These are phyloP conservation scores for Prolemur simus DNA, from an alignment of 2,113 vertebrate genomes.

Conservation along the genomic window DNA sequence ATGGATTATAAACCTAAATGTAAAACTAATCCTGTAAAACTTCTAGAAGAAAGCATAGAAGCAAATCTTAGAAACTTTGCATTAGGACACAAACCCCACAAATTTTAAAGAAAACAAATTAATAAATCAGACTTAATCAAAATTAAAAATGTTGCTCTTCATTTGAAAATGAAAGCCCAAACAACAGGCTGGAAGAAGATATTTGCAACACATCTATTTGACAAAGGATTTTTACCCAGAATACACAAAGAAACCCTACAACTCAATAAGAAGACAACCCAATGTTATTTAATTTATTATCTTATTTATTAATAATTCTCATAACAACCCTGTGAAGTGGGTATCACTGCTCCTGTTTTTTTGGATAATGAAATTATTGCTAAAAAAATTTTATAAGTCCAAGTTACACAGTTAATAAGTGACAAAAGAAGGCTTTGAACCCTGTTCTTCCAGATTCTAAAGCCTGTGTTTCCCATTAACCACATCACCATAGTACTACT, in stretches of 20 bases:
- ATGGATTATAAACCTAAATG: background rate
- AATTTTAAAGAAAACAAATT: background rate
- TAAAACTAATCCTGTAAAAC: background rate
- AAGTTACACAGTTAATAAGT: background rate
- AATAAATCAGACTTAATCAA: background rate
- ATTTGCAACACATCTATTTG: background rate
- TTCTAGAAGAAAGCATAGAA: background rate
- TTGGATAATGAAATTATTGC: background rate
- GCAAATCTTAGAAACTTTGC: background rate
- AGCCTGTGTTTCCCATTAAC: background rate
- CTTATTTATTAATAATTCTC: background rate
- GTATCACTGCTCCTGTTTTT: background rate
- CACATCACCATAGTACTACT: too few relatives aligned
- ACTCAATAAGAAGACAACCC: background rate
- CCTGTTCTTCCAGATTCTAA: background rate
- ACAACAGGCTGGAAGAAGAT: background rate
- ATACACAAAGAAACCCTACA: background rate
- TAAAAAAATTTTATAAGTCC: background rate
- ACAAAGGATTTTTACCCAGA: background rate
- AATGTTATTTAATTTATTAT: background rate
- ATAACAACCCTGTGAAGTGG: background rate
- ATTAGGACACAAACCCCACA: background rate
- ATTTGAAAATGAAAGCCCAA: background rate
- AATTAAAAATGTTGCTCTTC: background rate
- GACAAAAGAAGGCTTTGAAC: background rate